These are phyloP conservation scores for Sphyrna mokarran DNA, from an alignment of 2,113 vertebrate species.

Conservation along the genomic window DNA sequence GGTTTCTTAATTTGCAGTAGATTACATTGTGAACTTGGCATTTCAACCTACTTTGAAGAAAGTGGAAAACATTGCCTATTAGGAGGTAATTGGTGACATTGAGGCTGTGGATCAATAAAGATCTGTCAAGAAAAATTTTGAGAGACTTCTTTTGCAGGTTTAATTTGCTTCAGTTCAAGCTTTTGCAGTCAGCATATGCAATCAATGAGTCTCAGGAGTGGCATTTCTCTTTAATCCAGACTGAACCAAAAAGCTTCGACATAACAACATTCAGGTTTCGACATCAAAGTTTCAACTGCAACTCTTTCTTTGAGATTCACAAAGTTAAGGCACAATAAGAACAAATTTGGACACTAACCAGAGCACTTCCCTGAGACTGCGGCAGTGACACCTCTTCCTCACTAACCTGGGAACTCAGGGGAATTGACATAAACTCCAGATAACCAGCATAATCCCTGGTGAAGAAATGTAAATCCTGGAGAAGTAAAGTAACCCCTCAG, in stretches of 20 bases:
- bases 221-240: no score
- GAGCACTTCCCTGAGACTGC: background rate
- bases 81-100: conserved; percentile 7
- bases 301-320: background rate
- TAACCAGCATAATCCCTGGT: background rate
- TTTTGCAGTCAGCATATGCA: background rate
- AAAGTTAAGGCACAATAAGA: background rate
- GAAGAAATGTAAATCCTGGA: background rate
- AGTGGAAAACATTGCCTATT: background rate
- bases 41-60: background rate
- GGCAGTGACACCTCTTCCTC: background rate
- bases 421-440: no score
- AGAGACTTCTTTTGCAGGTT: background rate
- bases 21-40: background rate
- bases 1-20: background rate
- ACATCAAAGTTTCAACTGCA: background rate
- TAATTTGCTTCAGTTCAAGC: conserved; percentile 20
- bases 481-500: background rate
- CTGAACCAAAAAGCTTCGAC: background rate
- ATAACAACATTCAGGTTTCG: background rate
- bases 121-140: background rate
- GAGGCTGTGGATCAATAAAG: background rate
- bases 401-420: no score
- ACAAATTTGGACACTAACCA: background rate
- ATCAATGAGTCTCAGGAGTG: background rate